Evolutionary conservation across 2,113 vertebrate genomes (phyloP), one percentile per base, ranked within the genome.

Genomic region (Xenopus borealis): DNA sequence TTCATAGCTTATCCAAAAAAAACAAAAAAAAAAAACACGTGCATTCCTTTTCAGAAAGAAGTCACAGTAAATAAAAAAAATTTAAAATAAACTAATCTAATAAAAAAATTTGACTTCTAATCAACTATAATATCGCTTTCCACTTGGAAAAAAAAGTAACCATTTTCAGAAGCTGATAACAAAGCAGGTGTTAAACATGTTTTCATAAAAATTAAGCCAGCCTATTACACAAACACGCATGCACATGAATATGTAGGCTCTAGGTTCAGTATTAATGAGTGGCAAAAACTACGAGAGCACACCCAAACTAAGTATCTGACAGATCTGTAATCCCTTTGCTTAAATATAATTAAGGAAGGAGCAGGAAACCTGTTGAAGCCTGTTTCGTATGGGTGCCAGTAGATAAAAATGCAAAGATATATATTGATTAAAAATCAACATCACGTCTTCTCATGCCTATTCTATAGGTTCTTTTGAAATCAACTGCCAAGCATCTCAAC

Each of bases 171-270:
- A 27, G 23, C 23, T 3, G 3, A 47, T 5, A 27, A 3, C 23
- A 27, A 27, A 27, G 23, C 23, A 27, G 23, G 23, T 27, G 66
- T 19, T 62, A 68, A 62, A 62, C 66, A 63, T 50, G 65, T 75
- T 76, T 12, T 44, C 17, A 33, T n/a, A 53, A 18, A 18, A 20
- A 50, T 40, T 40, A 40, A 50, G 47, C 65, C 64, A 55, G 62
- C 66, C 66, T 69, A 52, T 58, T 76, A 23, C 27, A 69, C 73
- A 68, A 63, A 76, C 73, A 76, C 53, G 73, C 46, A 69, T 10
- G 16, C 66, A 69, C 73, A 69, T 52, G 73, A 76, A 55, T 45
- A 33, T 8, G 7, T 19, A 46, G 62, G 46, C 9, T 58, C 23
- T 30, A 66, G 53, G 33, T 66, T 50, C 40, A 18, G 33, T 12